Conservation (phyloP, 2,113 vertebrate genomes). For the Cyanocitta stelleri region DNA sequence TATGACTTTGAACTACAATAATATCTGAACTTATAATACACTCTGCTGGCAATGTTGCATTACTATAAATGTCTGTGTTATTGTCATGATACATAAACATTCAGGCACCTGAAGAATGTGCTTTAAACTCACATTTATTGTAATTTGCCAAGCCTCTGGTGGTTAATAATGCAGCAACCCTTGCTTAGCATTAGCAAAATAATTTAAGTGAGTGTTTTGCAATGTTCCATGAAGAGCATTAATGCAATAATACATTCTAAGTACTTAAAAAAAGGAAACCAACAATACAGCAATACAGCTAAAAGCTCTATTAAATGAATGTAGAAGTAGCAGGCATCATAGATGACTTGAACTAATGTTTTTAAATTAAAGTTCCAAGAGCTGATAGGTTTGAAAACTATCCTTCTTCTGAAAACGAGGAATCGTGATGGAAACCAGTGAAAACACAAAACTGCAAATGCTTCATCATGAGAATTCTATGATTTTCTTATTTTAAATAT, state of each 20-base stretch:
- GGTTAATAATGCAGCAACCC: conserved; percentile 62
- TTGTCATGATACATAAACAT: background rate
- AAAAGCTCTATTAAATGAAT: conserved; percentile 41
- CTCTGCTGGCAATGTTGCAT: background rate
- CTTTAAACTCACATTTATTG: conserved; percentile 16
- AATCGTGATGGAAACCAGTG: background rate
- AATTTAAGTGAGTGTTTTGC: conserved; percentile 58
- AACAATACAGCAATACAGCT: conserved; percentile 7
- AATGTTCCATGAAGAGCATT: conserved; percentile 64
- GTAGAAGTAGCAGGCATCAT: background rate
- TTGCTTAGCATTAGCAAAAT: conserved; percentile 57
- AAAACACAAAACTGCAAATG: background rate
- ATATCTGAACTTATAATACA: background rate
- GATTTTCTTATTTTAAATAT: background rate
- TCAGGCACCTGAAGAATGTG: conserved; percentile 15
- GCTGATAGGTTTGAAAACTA: background rate
- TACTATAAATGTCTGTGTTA: background rate
- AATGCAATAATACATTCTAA: conserved; percentile 56
- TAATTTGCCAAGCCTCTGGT: conserved; percentile 41
- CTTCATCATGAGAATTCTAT: background rate
- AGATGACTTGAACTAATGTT: conserved; percentile 1
- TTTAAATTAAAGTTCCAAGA: conserved; percentile 24
- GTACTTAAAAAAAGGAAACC: conserved; percentile 31
- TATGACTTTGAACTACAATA: background rate
- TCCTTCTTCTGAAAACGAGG: background rate